phyloP scores from a whole-genome alignment of 2,888 invertebrate genomes.

The Cephus nigrinus region DNA sequence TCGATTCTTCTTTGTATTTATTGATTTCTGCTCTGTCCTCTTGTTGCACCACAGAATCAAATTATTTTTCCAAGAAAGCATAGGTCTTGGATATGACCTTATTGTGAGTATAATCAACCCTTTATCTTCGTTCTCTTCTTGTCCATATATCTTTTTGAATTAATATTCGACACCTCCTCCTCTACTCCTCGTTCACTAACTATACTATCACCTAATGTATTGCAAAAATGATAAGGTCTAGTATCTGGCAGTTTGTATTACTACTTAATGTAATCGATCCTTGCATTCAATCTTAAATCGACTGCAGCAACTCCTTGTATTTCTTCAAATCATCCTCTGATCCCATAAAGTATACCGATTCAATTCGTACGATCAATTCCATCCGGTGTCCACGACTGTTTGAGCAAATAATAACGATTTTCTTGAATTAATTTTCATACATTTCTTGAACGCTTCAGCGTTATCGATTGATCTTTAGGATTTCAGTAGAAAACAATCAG shows the following conservation, averaged over 20 bases:
- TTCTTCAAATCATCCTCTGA: background rate
- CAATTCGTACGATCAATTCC: background rate
- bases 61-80: background rate
- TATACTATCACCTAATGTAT: background rate
- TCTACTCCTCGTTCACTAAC: slow-evolving; percentile 2
- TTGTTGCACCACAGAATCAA: background rate
- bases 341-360: background rate
- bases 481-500: background rate
- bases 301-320: background rate
- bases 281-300: background rate
- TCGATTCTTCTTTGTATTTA: background rate
- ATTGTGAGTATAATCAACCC: background rate
- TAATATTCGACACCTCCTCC: background rate
- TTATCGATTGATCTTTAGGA: background rate
- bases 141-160: background rate
- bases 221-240: slow-evolving; percentile 11
- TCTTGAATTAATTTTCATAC: background rate
- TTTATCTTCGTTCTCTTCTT: background rate
- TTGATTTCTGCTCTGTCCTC: background rate
- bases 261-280: background rate
- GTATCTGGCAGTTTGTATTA: slow-evolving; percentile 7
- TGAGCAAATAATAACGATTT: background rate
- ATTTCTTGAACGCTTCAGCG: background rate
- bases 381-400: background rate
- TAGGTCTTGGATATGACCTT: background rate